Evolutionary conservation across 2,113 vertebrate genomes (phyloP).

Genomic region (Tetraodon nigroviridis): DNA sequence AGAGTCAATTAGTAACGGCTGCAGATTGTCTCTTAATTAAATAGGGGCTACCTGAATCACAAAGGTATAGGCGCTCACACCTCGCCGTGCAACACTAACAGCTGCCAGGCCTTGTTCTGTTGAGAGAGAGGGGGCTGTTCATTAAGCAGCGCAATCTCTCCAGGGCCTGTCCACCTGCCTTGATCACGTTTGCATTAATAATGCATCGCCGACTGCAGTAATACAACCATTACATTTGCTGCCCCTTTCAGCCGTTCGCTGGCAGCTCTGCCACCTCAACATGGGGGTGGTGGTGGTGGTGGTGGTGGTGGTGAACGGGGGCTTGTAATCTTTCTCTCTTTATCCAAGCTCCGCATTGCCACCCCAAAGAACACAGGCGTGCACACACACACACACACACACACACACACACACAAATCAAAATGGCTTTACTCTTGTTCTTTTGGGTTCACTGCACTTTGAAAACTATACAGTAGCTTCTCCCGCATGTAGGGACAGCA

Average conservation of each 20-base stretch:
- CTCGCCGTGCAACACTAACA: conserved; percentile 72
- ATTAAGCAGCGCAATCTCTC: conserved; percentile 76
- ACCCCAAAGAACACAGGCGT: conserved; percentile 63
- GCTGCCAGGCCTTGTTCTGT: conserved; percentile 74
- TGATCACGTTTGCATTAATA: conserved; percentile 81
- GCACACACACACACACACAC: conserved; percentile 52
- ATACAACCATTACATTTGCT: conserved; percentile 73
- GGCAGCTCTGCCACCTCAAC: conserved; percentile 55
- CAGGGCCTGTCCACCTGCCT: conserved; percentile 79
- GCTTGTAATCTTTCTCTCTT: conserved; percentile 69
- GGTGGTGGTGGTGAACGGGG: not conserved
- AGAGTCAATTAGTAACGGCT: conserved; percentile 73
- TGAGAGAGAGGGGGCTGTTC: conserved; percentile 60
- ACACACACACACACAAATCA: not conserved
- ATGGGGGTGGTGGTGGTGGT: conserved; percentile 19
- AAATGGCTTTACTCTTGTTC: conserved; percentile 74
- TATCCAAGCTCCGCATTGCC: conserved; percentile 61
- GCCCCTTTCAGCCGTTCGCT: conserved; percentile 58
- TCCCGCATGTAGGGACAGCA: conserved; percentile 71
- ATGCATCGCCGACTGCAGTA: conserved; percentile 76
- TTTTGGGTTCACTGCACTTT: conserved; percentile 72
- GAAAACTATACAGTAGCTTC: conserved; percentile 68
- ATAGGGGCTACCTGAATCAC: conserved; percentile 69
- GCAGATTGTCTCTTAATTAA: conserved; percentile 81
- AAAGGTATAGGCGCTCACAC: conserved; percentile 66